Percentiles rank a stretch among this genome's conserved stretches.
Evolutionary conservation across 2,113 vertebrate genomes (phyloP).

Genomic region (Riparia riparia): DNA sequence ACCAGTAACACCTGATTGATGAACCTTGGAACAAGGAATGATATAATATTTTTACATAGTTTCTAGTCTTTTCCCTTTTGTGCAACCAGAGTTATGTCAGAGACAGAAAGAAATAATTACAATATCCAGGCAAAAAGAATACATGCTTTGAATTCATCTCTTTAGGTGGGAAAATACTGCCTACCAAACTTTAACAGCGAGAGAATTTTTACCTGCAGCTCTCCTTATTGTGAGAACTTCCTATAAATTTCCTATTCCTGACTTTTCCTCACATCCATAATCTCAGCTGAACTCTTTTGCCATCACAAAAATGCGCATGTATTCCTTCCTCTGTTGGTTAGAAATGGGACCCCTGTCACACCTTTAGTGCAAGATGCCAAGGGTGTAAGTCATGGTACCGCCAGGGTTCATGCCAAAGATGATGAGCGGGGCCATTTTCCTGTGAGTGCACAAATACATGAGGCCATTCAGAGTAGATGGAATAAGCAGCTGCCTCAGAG

Average conservation of each 20-base stretch:
- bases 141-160: neutral
- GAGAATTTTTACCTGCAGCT: neutral
- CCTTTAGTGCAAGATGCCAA: too few species aligned
- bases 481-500: neutral
- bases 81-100: neutral
- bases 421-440: neutral
- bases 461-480: accelerated
- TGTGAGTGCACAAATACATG: neutral
- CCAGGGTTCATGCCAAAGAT: neutral
- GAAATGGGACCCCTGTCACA: neutral
- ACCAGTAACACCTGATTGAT: neutral
- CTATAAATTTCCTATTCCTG: neutral
- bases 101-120: neutral
- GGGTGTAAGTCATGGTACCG: neutral
- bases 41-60: neutral
- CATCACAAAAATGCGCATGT: neutral
- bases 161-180: neutral
- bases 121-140: neutral
- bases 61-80: neutral
- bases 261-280: neutral
- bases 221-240: neutral
- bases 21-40: neutral
- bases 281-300: neutral
- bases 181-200: neutral
- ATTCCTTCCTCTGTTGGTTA: neutral